These are phyloP conservation scores for Diaphora mendica DNA, from an alignment of 2,888 invertebrate genomes.

Conservation along the genomic window DNA sequence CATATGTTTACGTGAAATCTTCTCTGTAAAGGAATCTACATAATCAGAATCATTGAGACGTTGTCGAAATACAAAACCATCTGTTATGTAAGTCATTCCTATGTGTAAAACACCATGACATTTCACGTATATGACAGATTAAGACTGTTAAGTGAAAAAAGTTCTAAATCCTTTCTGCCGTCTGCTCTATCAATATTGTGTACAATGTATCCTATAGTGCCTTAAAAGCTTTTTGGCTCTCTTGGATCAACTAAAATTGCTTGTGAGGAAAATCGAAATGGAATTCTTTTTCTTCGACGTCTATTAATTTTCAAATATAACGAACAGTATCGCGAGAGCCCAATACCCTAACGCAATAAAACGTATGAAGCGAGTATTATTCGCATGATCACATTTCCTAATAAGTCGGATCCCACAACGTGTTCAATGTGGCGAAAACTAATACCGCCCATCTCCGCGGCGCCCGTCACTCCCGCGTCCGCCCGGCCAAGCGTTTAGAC, in stretches of 20 bases:
- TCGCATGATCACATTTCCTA: slow-evolving; percentile 85
- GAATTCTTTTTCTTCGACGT: slow-evolving; percentile 43
- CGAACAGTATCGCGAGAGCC: slow-evolving; percentile 69
- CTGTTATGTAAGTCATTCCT: slow-evolving; percentile 56
- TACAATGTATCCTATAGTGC: slow-evolving; percentile 21
- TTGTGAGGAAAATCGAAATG: slow-evolving; percentile 45
- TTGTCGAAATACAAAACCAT: slow-evolving; percentile 71
- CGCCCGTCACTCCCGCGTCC: slow-evolving; percentile 68
- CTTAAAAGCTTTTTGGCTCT: slow-evolving; percentile 34
- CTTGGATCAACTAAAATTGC: slow-evolving; percentile 35
- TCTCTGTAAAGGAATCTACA: slow-evolving; percentile 77
- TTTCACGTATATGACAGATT: slow-evolving; percentile 20
- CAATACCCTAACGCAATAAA: slow-evolving; percentile 80
- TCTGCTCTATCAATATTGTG: slow-evolving; percentile 29
- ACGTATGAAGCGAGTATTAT: slow-evolving; percentile 83
- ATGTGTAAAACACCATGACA: slow-evolving; percentile 39
- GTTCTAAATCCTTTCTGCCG: slow-evolving; percentile 26
- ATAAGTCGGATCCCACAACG: slow-evolving; percentile 84
- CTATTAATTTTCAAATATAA: slow-evolving; percentile 62
- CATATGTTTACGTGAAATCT: slow-evolving; percentile 80
- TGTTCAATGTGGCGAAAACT: slow-evolving; percentile 81
- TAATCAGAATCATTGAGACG: slow-evolving; percentile 80
- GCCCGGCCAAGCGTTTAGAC: slow-evolving; percentile 66
- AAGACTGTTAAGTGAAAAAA: slow-evolving; percentile 27
- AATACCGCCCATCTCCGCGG: slow-evolving; percentile 71